Evolutionary conservation across 2,113 vertebrate genomes (phyloP), one percentile per base, ranked within the genome.

Genomic region (Planiliza haematocheilus): DNA sequence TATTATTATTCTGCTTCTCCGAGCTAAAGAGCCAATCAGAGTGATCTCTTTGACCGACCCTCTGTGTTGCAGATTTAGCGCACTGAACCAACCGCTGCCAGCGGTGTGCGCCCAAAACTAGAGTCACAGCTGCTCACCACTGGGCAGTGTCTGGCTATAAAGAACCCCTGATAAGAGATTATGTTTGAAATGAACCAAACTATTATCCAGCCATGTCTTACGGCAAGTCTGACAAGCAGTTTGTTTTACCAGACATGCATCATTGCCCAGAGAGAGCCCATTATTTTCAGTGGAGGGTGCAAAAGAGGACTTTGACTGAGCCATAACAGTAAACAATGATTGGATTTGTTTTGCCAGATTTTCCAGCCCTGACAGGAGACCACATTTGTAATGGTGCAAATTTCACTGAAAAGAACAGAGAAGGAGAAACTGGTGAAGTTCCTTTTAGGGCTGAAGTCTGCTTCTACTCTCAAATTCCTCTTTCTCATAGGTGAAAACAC

Each of bases 271-370:
- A 43, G 48, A n/a, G 34, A 71, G 55, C 57, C 51, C 43, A n/a
- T 46, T 63, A 34, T 51, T 74, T 58, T 45, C 49, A 50, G 34
- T 50, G 21, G 42, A 50, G 42, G 36, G 7, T 16, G 43, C 60
- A 46, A 71, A 62, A 48, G 30, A 66, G 2, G 2, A 2, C 34
- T 57, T 74, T 24, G 45, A 6, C 14, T 34, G 53, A 70, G 43
- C 60, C 18, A 14, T 20, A 56, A 60, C 39, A 0, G 18, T 11
- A 14, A 8, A 11, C 46, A 3, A 20, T 11, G 65, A 46, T 52
- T 21, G 50, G 70, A 72, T 55, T 79, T 65, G 24, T 41, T 49
- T 63, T 14, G 16, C 38, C 48, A 73, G 38, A 11, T 42, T 69
- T 45, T 52, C 16, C 6, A 21, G 41, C 12, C 2, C n/a, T 51